Percentiles rank a stretch among this genome's conserved stretches.
phyloP scores from a whole-genome alignment of 2,888 invertebrate species.

The Cataglyphis livida region DNA sequence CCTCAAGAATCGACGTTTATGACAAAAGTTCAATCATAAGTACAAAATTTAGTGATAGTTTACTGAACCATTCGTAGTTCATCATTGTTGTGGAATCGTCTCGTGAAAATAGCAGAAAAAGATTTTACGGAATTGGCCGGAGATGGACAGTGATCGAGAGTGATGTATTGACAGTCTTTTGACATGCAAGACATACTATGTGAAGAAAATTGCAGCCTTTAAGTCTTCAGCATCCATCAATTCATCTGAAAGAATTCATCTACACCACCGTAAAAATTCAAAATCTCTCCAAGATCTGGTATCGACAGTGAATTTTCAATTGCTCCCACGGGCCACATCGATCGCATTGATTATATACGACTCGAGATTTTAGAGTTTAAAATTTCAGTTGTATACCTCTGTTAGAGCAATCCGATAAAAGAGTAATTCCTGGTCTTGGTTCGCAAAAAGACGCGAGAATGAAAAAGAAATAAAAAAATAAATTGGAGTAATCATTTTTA shows the following conservation, averaged over 20 bases:
- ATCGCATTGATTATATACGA: constrained; percentile 50
- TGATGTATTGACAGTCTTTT: constrained; percentile 75
- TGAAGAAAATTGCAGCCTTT: constrained; percentile 37
- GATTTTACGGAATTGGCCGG: constrained; percentile 35
- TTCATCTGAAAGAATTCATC: constrained; percentile 20
- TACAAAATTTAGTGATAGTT: constrained; percentile 34
- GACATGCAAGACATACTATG: constrained; percentile 63
- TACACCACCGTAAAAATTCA: constrained; percentile 6
- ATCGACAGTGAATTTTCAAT: constrained; percentile 3
- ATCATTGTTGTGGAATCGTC: constrained; percentile 60
- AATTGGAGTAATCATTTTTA: background rate
- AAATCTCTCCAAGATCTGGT: constrained; percentile 7
- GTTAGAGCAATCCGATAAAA: background rate
- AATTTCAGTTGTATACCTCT: background rate
- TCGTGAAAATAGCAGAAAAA: constrained; percentile 69
- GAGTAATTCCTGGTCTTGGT: background rate
- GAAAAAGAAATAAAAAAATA: background rate
- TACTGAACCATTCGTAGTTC: constrained; percentile 41
- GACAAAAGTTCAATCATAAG: constrained; percentile 8
- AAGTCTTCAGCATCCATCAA: constrained; percentile 14
- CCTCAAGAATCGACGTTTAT: constrained; percentile 37
- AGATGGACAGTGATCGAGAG: constrained; percentile 76
- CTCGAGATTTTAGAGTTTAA: background rate
- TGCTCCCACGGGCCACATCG: constrained; percentile 68
- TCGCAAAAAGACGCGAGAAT: background rate